Evolutionary conservation across 2,797 vertebrate species (phyloP), one percentile per base, ranked within the genome.

Genomic region (Lithobates pipiens): DNA sequence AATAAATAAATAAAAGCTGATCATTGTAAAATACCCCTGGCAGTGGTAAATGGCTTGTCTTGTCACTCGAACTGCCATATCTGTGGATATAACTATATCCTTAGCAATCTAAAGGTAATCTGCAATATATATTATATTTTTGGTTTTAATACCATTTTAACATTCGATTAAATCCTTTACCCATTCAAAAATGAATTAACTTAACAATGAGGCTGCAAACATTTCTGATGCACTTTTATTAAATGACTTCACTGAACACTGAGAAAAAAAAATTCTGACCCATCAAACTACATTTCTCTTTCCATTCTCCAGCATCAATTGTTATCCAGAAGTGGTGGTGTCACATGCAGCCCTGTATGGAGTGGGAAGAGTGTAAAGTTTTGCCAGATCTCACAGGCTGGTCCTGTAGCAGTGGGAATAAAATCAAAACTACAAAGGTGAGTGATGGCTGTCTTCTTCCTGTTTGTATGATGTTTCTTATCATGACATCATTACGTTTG

Each of bases 371-470:
- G 25, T 95, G 95, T 88, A 94, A 92, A 89, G 94, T 95, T 9
- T 90, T 96, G 85, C 95, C 95, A 67, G 95, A 96, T 91, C 91
- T 93, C 84, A 91, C 95, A 88, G 95, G 95, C 68, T 96, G 95
- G 95, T 95, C 94, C 88, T 95, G 94, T 90, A 95, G 94, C 93
- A 95, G 93, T 88, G 95, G 95, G 89, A 95, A 95, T 89, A 95
- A 94, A 94, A 94, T 96, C 90, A 95, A 95, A 94, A 95, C 95
- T 29, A 95, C 95, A 32, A 95, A 95, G 95, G 95, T 90, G 94
- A 94, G 94, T 94, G 16, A 92, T 44, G 68, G 88, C 88, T 29
- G 27, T 50, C 8, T 36, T 61, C 54, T 54, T 16, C 50, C 50
- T 54, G 50, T 54, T 16, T 54, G 16, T 5, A 54, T 54, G 15